A percentile compares a stretch with the other conserved stretches of the same genome.
phyloP scores from a whole-genome alignment of 1,140 invertebrate genomes.

The Palaemon carinicauda region DNA sequence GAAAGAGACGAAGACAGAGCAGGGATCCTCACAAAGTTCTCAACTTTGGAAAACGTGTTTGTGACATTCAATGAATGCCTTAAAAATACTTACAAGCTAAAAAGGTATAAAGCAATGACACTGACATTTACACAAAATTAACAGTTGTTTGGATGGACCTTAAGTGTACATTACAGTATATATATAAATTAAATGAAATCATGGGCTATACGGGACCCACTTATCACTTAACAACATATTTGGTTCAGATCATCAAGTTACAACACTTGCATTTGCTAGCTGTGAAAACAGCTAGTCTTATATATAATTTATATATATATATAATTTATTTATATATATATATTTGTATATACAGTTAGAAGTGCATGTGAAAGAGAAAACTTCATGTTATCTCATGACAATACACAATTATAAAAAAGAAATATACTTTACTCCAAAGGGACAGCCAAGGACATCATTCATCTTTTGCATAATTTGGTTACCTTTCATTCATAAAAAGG shows the following conservation, averaged over 20 bases:
- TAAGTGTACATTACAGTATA: constrained; percentile 54
- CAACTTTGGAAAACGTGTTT: constrained; percentile 46
- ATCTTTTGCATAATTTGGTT: background rate
- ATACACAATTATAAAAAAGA: constrained; percentile 3
- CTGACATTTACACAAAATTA: constrained; percentile 54
- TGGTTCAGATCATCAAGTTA: constrained; percentile 51
- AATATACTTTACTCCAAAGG: background rate
- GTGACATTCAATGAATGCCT: constrained; percentile 45
- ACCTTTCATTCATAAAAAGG: constrained; percentile 6
- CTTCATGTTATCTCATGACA: constrained; percentile 18
- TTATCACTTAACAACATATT: constrained; percentile 53
- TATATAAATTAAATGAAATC: constrained; percentile 54
- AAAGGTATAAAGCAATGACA: constrained; percentile 43
- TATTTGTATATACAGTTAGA: background rate
- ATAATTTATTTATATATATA: no score
- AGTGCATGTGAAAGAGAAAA: constrained; percentile 2
- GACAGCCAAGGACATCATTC: background rate
- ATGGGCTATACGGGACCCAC: constrained; percentile 40
- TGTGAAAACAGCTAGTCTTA: no score
- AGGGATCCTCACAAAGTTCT: constrained; percentile 23
- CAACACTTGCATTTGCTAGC: constrained; percentile 27
- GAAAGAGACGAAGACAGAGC: constrained; percentile 17
- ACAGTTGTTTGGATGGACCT: constrained; percentile 54
- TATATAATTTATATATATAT: no score
- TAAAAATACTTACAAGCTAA: constrained; percentile 16